Evolutionary conservation across 2,113 vertebrate genomes (phyloP), one percentile per base, ranked within the genome.

Genomic region (Macrotis lagotis): DNA sequence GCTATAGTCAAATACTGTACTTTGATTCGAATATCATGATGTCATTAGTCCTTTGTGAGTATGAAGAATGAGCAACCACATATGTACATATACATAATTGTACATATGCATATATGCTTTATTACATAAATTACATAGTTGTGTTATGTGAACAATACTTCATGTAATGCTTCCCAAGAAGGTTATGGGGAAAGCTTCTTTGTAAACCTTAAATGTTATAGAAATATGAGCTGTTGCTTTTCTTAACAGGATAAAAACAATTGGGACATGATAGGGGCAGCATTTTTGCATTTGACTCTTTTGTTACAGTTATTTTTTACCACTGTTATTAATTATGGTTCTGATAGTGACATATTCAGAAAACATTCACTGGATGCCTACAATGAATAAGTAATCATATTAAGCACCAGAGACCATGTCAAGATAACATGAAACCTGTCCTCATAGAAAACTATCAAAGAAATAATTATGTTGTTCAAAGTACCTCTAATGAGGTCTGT

Each of bases 401-500:
- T 91, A 90, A 9, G 44, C 91, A 1, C 51, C 31, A 51, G 31
- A 90, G 26, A 3, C 53, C 51, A 92, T 24, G 44, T 89, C 89
- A 26, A 74, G 25, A 49, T 31, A 25, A 31, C 26, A 50, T 37
- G 50, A 88, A 66, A 93, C 50, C n/a, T 91, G 49, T 53, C 26
- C 25, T 92, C 24, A 50, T 25, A 83, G 74, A 9, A 9, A 94
- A 25, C 31, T 48, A 5, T 89, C 31, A 95, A 89, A 44, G 91
- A 95, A 91, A 92, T 48, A 28, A 88, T n/a, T 92, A 53, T 48
- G 11, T 55, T 26, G 90, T 91, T 0, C 92, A 94, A 91, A 93
- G 55, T 28, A 90, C 94, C 90, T 89, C 92, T 91, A 83, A 83
- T 50, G 11, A 24, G 14, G n/a, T 91, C n/a, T 83, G 48, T 90